Evolutionary conservation across 2,797 vertebrate genomes (phyloP).

Genomic region (Scarus forsteni): DNA sequence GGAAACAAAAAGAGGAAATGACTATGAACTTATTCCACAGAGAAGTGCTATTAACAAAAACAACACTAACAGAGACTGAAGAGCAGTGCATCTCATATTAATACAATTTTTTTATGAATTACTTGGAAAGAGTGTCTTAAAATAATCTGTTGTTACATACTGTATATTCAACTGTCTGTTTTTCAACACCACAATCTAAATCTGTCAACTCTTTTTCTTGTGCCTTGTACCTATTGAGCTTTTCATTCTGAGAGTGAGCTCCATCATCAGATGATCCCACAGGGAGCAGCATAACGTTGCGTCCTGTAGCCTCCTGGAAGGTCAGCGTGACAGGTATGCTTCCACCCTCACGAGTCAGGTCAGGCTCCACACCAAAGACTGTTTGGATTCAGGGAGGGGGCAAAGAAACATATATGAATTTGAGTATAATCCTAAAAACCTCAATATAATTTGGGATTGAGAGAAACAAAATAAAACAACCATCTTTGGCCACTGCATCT

Average conservation of each 20-base stretch:
- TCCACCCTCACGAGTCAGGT: slow-evolving; percentile 95
- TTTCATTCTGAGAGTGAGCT: slow-evolving; percentile 98
- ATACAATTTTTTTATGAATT: too few species aligned
- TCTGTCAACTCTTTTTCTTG: neutral
- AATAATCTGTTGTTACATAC: neutral
- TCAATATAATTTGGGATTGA: too few species aligned
- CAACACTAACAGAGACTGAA: too few species aligned
- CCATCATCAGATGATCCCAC: slow-evolving; percentile 95
- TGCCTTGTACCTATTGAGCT: slow-evolving; percentile 90
- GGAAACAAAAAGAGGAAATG: slow-evolving; percentile 45
- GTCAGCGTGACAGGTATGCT: slow-evolving; percentile 97
- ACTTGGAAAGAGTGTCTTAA: too few species aligned
- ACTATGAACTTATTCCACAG: neutral
- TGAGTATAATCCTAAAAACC: neutral
- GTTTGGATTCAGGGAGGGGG: neutral
- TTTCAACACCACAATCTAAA: neutral
- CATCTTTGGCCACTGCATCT: too few species aligned
- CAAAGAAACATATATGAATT: neutral
- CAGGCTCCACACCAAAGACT: slow-evolving; percentile 98
- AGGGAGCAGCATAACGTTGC: slow-evolving; percentile 96
- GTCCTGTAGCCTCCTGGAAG: slow-evolving; percentile 96
- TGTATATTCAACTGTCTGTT: neutral
- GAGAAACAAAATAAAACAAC: too few species aligned
- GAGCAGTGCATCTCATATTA: too few species aligned
- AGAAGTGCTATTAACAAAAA: too few species aligned